Evolutionary conservation across 92 coral and sea anemone species (phyloP).

Genomic region (Epizoanthus ramosus): DNA sequence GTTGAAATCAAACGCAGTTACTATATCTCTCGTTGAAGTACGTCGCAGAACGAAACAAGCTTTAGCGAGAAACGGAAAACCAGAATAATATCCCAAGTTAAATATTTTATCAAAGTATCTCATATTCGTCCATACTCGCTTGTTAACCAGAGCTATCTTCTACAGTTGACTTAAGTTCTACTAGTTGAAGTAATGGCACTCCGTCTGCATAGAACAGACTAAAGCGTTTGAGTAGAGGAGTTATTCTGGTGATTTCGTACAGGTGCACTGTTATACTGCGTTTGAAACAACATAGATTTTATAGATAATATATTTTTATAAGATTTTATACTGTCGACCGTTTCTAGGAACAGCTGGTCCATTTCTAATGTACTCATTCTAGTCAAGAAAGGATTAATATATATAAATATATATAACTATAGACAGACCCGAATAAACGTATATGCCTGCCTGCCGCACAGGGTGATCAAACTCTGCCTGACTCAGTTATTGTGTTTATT

Average conservation of each 20-base stretch:
- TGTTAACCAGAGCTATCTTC: too few species aligned
- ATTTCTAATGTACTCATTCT: conserved; percentile 47
- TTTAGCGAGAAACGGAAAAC: background rate
- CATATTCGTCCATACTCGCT: background rate
- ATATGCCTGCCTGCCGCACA: conserved; percentile 30
- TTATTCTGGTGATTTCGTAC: background rate
- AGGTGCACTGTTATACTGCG: background rate
- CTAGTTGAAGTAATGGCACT: too few species aligned
- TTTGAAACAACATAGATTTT: conserved; percentile 60
- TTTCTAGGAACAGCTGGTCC: conserved; percentile 41
- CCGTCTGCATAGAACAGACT: too few species aligned
- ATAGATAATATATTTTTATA: conserved; percentile 90
- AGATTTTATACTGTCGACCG: conserved; percentile 75
- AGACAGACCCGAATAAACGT: conserved; percentile 24
- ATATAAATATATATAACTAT: conserved; percentile 56
- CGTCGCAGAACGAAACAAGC: background rate
- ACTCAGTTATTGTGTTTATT: background rate
- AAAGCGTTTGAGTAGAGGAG: background rate
- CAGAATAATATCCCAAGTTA: background rate
- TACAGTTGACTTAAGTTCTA: too few species aligned
- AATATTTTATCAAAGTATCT: background rate
- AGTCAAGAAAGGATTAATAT: conserved; percentile 85
- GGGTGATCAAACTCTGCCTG: conserved; percentile 21
- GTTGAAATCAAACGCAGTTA: background rate
- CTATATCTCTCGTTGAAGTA: background rate